phyloP scores from a whole-genome alignment of 2,888 invertebrate genomes.

The Candidula unifasciata region DNA sequence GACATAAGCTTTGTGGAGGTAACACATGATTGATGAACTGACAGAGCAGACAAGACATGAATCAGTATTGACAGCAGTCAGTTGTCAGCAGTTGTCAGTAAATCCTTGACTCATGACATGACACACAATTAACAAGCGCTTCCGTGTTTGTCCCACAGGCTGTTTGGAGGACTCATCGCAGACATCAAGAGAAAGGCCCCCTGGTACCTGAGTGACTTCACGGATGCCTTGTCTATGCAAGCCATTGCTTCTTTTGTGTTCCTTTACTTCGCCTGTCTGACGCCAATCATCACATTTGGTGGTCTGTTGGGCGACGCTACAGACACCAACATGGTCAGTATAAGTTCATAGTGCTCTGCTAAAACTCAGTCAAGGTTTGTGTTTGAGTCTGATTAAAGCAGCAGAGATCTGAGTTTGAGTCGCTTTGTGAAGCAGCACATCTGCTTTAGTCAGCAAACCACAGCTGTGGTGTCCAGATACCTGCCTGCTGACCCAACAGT shows the following conservation, averaged over 20 bases:
- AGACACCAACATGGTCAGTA: slow-evolving; percentile 73
- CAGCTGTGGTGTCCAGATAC: too few relatives aligned
- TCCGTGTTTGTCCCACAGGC: slow-evolving; percentile 60
- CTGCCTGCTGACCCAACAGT: too few relatives aligned
- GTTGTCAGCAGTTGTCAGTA: neutral
- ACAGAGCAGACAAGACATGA: too few relatives aligned
- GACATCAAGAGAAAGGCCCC: slow-evolving; percentile 74
- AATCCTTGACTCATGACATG: too few relatives aligned
- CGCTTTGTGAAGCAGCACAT: too few relatives aligned
- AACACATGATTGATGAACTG: too few relatives aligned
- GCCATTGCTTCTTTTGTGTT: slow-evolving; percentile 76
- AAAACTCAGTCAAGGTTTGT: too few relatives aligned
- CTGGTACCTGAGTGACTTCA: slow-evolving; percentile 76
- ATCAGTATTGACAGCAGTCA: neutral
- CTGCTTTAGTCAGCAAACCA: too few relatives aligned
- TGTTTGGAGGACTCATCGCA: slow-evolving; percentile 76
- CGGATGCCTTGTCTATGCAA: slow-evolving; percentile 77
- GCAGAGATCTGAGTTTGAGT: too few relatives aligned
- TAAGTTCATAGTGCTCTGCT: neutral
- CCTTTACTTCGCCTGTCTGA: slow-evolving; percentile 78
- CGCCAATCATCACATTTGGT: slow-evolving; percentile 78
- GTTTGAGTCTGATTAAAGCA: too few relatives aligned
- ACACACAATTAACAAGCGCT: too few relatives aligned
- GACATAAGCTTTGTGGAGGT: too few relatives aligned
- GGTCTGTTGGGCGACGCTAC: slow-evolving; percentile 76